Percentiles rank a stretch among this genome's conserved stretches.
Evolutionary conservation across 2,113 vertebrate genomes (phyloP).

Genomic region (Ctenodactylus gundi): DNA sequence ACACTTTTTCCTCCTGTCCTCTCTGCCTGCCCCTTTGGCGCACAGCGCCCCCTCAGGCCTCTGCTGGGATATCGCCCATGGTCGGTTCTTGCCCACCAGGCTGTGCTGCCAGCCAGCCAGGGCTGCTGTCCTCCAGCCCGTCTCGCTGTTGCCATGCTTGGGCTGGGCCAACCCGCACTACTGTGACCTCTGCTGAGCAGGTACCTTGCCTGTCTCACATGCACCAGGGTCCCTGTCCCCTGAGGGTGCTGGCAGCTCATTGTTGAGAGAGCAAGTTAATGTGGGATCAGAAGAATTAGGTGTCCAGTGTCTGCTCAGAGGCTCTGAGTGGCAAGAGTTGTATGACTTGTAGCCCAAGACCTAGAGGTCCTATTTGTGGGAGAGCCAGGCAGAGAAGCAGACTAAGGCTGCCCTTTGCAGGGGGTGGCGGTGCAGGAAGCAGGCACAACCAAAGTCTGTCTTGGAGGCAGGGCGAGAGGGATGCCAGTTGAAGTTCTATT

Average conservation of each 20-base stretch:
- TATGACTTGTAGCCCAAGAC: no score
- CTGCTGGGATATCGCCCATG: accelerated
- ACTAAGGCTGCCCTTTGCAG: not conserved
- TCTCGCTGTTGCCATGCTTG: not conserved
- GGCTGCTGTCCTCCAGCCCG: not conserved
- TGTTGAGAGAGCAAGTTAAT: not conserved
- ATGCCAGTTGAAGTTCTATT: not conserved
- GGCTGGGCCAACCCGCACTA: accelerated
- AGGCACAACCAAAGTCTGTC: not conserved
- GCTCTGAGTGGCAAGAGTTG: not conserved
- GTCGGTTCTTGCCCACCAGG: not conserved
- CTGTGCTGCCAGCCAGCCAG: not conserved
- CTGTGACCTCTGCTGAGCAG: not conserved
- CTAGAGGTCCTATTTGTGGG: not conserved
- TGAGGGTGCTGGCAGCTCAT: no score
- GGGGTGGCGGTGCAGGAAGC: not conserved
- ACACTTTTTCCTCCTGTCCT: not conserved
- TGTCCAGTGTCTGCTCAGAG: accelerated
- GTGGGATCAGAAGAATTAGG: accelerated
- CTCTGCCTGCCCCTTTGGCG: not conserved
- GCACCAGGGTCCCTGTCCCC: not conserved
- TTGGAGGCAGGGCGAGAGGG: not conserved
- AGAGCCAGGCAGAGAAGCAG: not conserved
- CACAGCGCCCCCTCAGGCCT: accelerated
- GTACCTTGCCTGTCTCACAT: no score